phyloP scores from a whole-genome alignment of 2,113 vertebrate genomes.

The Podocnemis expansa region DNA sequence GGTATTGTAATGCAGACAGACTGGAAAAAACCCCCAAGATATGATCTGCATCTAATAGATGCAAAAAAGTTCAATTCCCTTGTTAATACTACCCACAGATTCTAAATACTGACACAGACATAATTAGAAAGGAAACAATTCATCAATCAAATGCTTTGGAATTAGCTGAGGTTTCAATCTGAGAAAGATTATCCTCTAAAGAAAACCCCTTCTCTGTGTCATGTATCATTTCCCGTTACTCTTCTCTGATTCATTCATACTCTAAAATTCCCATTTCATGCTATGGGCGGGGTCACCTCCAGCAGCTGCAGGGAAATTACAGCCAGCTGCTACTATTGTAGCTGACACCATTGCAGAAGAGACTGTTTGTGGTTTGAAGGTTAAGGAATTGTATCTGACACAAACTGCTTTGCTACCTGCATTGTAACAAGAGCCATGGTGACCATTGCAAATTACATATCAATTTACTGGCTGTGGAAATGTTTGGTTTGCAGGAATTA shows the following conservation, averaged over 20 bases:
- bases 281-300: constrained; percentile 39
- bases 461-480: neutral
- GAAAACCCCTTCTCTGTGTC: neutral
- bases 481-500: neutral
- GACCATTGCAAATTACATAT: neutral
- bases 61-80: constrained; percentile 39
- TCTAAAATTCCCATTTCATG: neutral
- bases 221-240: neutral
- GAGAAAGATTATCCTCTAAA: constrained; percentile 52
- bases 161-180: constrained; percentile 57
- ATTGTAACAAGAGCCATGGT: neutral
- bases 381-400: constrained; percentile 19
- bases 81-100: constrained; percentile 27
- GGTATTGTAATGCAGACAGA: constrained; percentile 10
- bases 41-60: neutral
- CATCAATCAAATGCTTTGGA: constrained; percentile 44
- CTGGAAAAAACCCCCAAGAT: constrained; percentile 62
- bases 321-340: constrained; percentile 25
- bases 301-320: constrained; percentile 21
- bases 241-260: neutral
- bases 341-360: neutral
- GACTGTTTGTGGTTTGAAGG: neutral
- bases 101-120: constrained; percentile 36
- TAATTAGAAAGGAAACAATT: constrained; percentile 38
- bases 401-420: neutral